Conservation (phyloP, 2,888 invertebrate genomes). For the Epinotia brunnichana region DNA sequence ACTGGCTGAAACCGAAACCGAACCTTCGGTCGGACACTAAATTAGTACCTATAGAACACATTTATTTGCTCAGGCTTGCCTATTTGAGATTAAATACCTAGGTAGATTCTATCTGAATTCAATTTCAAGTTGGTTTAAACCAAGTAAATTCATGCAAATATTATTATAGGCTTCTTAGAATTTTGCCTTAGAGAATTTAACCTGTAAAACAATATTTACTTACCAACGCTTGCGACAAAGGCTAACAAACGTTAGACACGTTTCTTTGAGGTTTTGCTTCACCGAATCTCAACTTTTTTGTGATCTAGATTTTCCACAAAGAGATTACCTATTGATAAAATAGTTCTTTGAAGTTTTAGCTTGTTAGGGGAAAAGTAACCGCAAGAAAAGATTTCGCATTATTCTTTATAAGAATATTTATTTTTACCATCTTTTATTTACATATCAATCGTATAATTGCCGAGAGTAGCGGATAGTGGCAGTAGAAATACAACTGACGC, state of each 20-base stretch:
- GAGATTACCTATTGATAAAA: constrained; percentile 28
- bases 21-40: too few relatives aligned
- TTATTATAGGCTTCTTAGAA: neutral
- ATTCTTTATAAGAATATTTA: neutral
- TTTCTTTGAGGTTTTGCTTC: constrained; percentile 31
- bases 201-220: neutral
- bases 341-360: constrained; percentile 24
- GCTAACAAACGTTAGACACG: neutral
- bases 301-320: constrained; percentile 22
- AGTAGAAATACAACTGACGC: neutral
- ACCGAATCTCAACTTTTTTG: constrained; percentile 21
- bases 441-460: neutral
- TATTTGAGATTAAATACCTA: neutral
- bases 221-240: constrained; percentile 10
- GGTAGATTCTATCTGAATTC: neutral
- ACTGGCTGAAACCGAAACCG: too few relatives aligned
- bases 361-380: neutral
- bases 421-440: neutral
- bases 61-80: neutral
- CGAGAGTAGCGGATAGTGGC: too few relatives aligned
- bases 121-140: neutral
- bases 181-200: neutral
- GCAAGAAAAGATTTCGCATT: neutral
- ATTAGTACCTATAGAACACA: too few relatives aligned
- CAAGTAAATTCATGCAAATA: neutral